phyloP scores from a whole-genome alignment of 1,140 invertebrate genomes.

The Drosophila sp. region DNA sequence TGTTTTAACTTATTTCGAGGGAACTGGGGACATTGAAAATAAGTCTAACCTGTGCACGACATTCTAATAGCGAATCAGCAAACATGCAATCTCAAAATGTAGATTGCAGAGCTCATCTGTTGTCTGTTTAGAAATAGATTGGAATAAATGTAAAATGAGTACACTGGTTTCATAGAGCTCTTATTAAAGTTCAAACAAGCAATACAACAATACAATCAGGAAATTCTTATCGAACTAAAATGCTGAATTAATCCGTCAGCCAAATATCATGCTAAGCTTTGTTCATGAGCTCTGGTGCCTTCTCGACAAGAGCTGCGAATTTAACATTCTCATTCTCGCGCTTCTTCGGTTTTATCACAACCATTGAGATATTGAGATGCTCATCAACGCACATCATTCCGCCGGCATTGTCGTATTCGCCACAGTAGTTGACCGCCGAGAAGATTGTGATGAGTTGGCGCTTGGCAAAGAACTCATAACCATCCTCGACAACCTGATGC shows the following conservation, averaged over 20 bases:
- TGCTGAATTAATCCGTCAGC: background rate
- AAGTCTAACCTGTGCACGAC: no score
- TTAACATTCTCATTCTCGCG: background rate
- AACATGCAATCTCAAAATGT: no score
- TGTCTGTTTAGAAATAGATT: no score
- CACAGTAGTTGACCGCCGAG: slow-evolving; percentile 87
- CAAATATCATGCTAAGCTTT: slow-evolving; percentile 84
- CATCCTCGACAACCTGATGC: slow-evolving; percentile 98
- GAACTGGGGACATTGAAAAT: no score
- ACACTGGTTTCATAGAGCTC: no score
- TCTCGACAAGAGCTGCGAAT: slow-evolving; percentile 7
- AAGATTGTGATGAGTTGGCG: slow-evolving; percentile 98
- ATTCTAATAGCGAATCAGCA: no score
- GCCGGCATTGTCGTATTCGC: slow-evolving; percentile 98
- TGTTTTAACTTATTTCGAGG: no score
- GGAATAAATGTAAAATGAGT: no score
- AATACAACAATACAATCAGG: no score
- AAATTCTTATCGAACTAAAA: no score
- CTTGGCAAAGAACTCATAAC: slow-evolving; percentile 99
- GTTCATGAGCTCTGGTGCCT: slow-evolving; percentile 88
- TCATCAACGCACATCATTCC: slow-evolving; percentile 99
- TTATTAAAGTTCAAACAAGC: no score
- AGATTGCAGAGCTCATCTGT: no score
- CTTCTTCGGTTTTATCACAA: slow-evolving; percentile 85
- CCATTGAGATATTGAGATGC: slow-evolving; percentile 97